Evolutionary conservation across 2,113 vertebrate genomes (phyloP), one percentile per base, ranked within the genome.

Genomic region (Acrocephalus arundinaceus): DNA sequence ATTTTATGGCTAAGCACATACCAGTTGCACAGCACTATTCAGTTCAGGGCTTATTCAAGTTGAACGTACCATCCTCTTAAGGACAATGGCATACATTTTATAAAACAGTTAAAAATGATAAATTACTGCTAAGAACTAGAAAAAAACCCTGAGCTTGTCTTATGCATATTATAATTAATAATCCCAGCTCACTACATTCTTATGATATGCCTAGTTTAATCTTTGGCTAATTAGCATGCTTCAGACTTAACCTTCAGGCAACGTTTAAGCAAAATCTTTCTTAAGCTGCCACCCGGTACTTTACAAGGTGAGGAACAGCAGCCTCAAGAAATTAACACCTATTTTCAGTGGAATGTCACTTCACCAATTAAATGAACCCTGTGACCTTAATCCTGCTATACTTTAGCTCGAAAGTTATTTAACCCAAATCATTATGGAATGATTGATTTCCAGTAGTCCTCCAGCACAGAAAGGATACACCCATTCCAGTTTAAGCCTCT

Each of bases 401-500:
- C 28, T 92, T 86, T 4, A 85, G 35, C 62, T 49, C 0, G 0
- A 43, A 87, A 85, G 15, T 58, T 76, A 79, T 84, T 92, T 83
- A 75, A 90, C 86, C n/a, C 15, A 79, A 70, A 31, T 73, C 35
- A 31, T 35, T 55, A 74, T 61, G 37, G 65, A 43, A 58, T 48
- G 4, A 93, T 27, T 48, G 46, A 57, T 87, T 82, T 81, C 23
- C 65, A 31, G 61, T 57, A 79, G 77, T 74, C 11, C 43, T 65
- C 18, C 8, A 79, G 25, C 65, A 46, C 13, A 74, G 54, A 97
- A 99, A 99, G 99, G 99, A 99, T 99, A 99, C 99, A 99, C 99
- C 99, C 99, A 99, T 96, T 99, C 99, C 97, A 99, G 98, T 94
- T 99, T 99, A 94, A 99, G 99, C 71, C 98, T 99, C 97, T 98